Evolutionary conservation across 35 echinoderm and acorn worm species (phyloP).

Genomic region (Diadema setosum): DNA sequence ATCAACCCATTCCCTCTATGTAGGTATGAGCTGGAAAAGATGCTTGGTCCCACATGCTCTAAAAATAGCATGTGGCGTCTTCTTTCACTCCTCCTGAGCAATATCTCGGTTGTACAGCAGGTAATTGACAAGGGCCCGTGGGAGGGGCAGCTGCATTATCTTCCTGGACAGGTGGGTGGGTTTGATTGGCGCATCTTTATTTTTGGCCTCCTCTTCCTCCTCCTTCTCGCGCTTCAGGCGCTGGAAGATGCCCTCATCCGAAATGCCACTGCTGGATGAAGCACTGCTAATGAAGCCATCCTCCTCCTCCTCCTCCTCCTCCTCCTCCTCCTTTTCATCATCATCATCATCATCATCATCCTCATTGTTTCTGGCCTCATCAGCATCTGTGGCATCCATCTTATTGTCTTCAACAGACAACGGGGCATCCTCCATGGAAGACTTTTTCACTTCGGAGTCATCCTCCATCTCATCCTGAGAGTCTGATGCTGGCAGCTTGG

Average conservation of each 20-base stretch:
- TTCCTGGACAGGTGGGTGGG: conserved; percentile 79
- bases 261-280: conserved; percentile 51
- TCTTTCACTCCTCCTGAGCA: neutral
- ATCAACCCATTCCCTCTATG: too few species aligned
- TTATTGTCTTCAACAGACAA: neutral
- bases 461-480: neutral
- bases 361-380: too few species aligned
- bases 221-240: conserved; percentile 50
- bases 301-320: neutral
- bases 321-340: conserved; percentile 3
- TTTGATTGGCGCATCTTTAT: conserved; percentile 16
- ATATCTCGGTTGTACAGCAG: conserved; percentile 77
- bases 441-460: neutral
- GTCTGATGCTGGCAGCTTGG: neutral
- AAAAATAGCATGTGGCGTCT: too few species aligned
- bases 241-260: conserved; percentile 76
- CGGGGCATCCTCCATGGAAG: neutral
- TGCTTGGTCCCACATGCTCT: too few species aligned
- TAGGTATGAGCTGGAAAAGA: too few species aligned
- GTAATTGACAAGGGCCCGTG: conserved; percentile 62
- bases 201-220: conserved; percentile 15
- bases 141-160: conserved; percentile 74
- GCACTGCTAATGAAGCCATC: conserved; percentile 29
- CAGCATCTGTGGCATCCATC: neutral
- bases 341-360: neutral